Percentiles rank a stretch among this genome's conserved stretches.
Conservation (phyloP, 2,888 invertebrate genomes). For the Pachydiplax longipennis region DNA sequence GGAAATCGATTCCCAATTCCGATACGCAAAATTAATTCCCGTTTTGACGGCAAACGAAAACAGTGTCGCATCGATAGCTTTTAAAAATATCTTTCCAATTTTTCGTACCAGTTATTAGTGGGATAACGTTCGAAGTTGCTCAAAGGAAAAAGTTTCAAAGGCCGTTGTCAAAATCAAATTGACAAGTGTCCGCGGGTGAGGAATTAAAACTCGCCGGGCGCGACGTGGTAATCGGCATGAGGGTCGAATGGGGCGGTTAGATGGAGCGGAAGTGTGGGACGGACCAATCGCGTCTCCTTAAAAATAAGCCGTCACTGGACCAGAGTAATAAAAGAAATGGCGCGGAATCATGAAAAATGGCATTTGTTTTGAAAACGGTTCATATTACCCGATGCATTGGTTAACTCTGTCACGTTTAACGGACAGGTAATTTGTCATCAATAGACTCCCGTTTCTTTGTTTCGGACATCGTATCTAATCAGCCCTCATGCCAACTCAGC, state of each 20-base stretch:
- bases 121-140: too few relatives aligned
- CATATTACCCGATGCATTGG: neutral
- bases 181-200: neutral
- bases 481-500: neutral
- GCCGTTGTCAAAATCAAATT: neutral
- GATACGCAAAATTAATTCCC: too few relatives aligned
- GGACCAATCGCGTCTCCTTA: neutral
- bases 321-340: neutral
- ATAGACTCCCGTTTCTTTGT: neutral
- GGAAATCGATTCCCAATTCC: too few relatives aligned
- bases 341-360: neutral
- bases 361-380: neutral
- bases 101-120: too few relatives aligned
- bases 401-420: neutral
- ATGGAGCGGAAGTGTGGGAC: neutral
- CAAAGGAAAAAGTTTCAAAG: too few relatives aligned
- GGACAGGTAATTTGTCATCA: slow-evolving; percentile 20
- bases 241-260: neutral
- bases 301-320: neutral
- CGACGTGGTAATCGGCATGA: neutral
- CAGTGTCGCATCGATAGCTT: too few relatives aligned
- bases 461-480: neutral
- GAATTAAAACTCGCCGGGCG: neutral
- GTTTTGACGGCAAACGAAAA: too few relatives aligned
- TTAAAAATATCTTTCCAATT: too few relatives aligned